A percentile compares a stretch with the other conserved stretches of the same genome.
Conservation (phyloP, 2,113 vertebrate species). For the Lampris megalopsis region DNA sequence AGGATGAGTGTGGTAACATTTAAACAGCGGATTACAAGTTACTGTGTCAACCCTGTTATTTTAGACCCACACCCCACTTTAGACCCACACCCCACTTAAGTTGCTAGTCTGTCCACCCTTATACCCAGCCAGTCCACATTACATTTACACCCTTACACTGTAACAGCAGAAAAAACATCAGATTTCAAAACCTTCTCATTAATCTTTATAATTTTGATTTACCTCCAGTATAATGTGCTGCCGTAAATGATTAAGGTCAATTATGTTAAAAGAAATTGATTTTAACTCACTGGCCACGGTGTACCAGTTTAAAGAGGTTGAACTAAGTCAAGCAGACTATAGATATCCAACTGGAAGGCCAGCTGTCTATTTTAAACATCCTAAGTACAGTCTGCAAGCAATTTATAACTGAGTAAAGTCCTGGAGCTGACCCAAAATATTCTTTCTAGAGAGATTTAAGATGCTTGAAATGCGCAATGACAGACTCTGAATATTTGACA, state of each 20-base stretch:
- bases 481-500: constrained; percentile 10
- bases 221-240: too few relatives aligned
- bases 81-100: constrained; percentile 13
- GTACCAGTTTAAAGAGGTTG: too few relatives aligned
- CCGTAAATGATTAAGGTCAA: too few relatives aligned
- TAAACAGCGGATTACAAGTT: constrained; percentile 49
- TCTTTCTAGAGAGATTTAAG: constrained; percentile 14
- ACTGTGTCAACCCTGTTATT: constrained; percentile 23
- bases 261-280: too few relatives aligned
- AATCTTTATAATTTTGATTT: too few relatives aligned
- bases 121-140: not conserved
- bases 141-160: not conserved
- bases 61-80: constrained; percentile 19
- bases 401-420: constrained; percentile 58
- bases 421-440: constrained; percentile 54
- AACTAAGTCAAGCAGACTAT: too few relatives aligned
- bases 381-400: constrained; percentile 46
- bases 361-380: constrained; percentile 66
- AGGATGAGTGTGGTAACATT: not conserved
- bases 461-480: constrained; percentile 20
- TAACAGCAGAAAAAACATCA: too few relatives aligned
- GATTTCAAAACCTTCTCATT: too few relatives aligned
- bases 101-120: not conserved
- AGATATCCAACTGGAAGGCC: constrained; percentile 37
- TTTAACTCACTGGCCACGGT: too few relatives aligned